A percentile compares a stretch with the other conserved stretches of the same genome.
Conservation (phyloP, 1,140 invertebrate genomes). For the Aethina tumida region DNA sequence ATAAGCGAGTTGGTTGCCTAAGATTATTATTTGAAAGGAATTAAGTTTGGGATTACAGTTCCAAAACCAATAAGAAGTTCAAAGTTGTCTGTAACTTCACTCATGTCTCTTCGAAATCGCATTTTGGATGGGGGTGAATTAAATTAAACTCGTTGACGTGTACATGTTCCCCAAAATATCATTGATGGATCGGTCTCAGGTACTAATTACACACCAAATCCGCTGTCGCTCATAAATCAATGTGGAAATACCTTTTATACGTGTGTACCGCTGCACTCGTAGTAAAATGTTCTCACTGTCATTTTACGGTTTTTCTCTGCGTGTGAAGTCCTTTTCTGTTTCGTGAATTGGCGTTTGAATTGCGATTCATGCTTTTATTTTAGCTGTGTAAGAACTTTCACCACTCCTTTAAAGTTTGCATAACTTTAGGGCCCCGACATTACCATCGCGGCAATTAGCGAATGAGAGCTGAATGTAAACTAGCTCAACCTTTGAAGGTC, state of each 20-base stretch:
- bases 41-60: constrained; percentile 25
- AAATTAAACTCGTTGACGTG: too few relatives aligned
- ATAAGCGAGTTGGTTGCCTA: constrained; percentile 17
- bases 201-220: too few relatives aligned
- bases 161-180: too few relatives aligned
- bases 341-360: constrained; percentile 7
- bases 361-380: constrained; percentile 12
- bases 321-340: too few relatives aligned
- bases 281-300: too few relatives aligned
- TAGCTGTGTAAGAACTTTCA: constrained; percentile 20
- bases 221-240: too few relatives aligned
- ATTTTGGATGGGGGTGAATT: too few relatives aligned
- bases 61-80: constrained; percentile 25
- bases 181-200: too few relatives aligned
- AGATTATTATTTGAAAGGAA: constrained; percentile 20
- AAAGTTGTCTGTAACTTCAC: constrained; percentile 17
- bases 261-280: too few relatives aligned
- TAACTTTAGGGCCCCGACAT: constrained; percentile 20
- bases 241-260: too few relatives aligned
- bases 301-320: too few relatives aligned
- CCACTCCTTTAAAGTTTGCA: constrained; percentile 23
- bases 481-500: too few relatives aligned
- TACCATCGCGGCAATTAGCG: constrained; percentile 23
- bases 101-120: constrained; percentile 17
- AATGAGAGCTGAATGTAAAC: constrained; percentile 17